Evolutionary conservation across 1,140 invertebrate species (phyloP).

Genomic region (Meloidogyne exigua): DNA sequence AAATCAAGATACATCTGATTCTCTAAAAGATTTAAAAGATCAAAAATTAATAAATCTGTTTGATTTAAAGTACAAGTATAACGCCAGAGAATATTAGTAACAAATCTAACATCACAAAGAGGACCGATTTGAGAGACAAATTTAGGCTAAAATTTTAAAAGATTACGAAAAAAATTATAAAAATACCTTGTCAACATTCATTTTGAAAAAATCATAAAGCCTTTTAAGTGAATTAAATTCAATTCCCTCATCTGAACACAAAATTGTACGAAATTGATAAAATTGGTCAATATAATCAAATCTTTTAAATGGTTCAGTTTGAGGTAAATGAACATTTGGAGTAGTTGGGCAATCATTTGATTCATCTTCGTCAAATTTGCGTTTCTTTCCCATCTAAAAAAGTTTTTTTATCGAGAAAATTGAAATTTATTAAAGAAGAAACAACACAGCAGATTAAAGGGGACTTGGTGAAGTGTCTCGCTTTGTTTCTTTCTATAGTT

Average conservation of each 20-base stretch:
- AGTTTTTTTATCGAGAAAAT: too few species aligned
- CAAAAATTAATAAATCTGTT: conserved; percentile 30
- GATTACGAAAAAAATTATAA: neutral
- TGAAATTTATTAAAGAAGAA: too few species aligned
- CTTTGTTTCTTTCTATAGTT: too few species aligned
- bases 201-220: neutral
- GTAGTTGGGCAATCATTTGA: neutral
- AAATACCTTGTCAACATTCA: neutral
- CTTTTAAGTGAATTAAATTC: neutral
- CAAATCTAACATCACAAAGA: conserved; percentile 23
- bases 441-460: too few species aligned
- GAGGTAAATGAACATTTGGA: neutral
- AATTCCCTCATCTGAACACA: neutral
- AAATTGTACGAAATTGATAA: neutral
- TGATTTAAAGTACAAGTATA: conserved; percentile 17
- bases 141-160: conserved; percentile 6
- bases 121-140: conserved; percentile 17
- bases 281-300: neutral
- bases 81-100: conserved; percentile 16
- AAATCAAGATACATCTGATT: conserved; percentile 29
- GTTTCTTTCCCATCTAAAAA: neutral
- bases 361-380: neutral
- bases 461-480: too few species aligned
- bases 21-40: conserved; percentile 32
- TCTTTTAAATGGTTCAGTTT: neutral